Evolutionary conservation across 2,797 vertebrate genomes (phyloP).

Genomic region (Cyprinodon diabolis): DNA sequence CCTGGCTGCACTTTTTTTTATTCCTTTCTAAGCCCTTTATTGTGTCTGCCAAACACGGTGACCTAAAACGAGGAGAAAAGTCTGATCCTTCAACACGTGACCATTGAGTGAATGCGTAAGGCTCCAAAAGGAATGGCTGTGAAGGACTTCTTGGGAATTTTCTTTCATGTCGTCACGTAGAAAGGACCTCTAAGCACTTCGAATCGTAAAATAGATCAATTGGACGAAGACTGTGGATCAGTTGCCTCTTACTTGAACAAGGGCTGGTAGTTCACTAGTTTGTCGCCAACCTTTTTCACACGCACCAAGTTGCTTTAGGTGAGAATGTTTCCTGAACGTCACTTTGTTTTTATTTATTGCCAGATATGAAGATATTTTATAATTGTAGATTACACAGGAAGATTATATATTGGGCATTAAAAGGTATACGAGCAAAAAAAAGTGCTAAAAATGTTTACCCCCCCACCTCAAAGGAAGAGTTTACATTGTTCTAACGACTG

Average conservation of each 20-base stretch:
- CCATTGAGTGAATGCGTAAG: slow-evolving; percentile 34
- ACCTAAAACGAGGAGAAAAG: slow-evolving; percentile 70
- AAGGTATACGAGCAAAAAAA: slow-evolving; percentile 29
- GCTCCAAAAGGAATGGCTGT: slow-evolving; percentile 40
- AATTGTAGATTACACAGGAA: background rate
- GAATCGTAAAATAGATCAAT: slow-evolving; percentile 29
- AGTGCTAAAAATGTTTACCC: slow-evolving; percentile 64
- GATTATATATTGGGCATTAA: slow-evolving; percentile 53
- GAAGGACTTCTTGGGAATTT: slow-evolving; percentile 34
- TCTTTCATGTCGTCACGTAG: slow-evolving; percentile 15
- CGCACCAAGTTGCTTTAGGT: slow-evolving; percentile 38
- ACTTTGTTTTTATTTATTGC: slow-evolving; percentile 40
- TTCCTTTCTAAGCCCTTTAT: slow-evolving; percentile 61
- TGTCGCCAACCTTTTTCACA: slow-evolving; percentile 44
- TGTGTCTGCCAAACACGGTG: slow-evolving; percentile 65
- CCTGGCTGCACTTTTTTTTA: slow-evolving; percentile 52
- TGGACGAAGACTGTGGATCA: slow-evolving; percentile 41
- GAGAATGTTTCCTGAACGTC: slow-evolving; percentile 6
- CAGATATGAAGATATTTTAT: slow-evolving; percentile 53
- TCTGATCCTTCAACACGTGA: slow-evolving; percentile 65
- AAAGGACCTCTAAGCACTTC: slow-evolving; percentile 63
- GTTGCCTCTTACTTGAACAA: slow-evolving; percentile 71
- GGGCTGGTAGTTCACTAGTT: slow-evolving; percentile 78
- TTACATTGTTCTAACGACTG: slow-evolving; percentile 62
- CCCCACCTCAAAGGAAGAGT: slow-evolving; percentile 42